Evolutionary conservation across 2,113 vertebrate genomes (phyloP).

Genomic region (Lagopus leucura): DNA sequence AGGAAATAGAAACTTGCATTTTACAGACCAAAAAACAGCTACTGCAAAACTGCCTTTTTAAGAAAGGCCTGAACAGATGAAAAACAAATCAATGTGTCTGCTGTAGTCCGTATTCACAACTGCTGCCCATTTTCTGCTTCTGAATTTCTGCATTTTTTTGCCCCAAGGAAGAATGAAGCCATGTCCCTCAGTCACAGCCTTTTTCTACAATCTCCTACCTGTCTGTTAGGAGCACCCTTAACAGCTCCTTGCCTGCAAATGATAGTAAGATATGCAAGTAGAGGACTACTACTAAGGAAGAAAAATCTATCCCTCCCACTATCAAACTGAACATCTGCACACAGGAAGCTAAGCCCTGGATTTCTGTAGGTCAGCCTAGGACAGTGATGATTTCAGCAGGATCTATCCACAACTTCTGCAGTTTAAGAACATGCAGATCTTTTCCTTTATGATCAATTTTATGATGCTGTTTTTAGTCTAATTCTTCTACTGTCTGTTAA

Average conservation of each 20-base stretch:
- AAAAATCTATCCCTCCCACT: neutral
- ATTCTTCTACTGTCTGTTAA: neutral
- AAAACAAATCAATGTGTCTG: conserved; percentile 12
- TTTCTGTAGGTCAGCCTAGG: neutral
- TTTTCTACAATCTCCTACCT: neutral
- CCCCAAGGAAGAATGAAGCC: neutral
- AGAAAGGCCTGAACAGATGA: neutral
- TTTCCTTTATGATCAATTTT: neutral
- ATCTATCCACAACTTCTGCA: neutral
- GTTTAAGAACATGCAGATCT: neutral
- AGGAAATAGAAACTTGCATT: neutral
- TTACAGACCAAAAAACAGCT: neutral
- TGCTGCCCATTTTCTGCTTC: neutral
- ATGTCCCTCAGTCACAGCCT: neutral
- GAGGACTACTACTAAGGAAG: neutral
- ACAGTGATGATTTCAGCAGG: neutral
- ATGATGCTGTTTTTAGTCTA: neutral
- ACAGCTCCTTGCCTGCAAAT: neutral
- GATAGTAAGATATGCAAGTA: neutral
- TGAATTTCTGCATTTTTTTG: neutral
- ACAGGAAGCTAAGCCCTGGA: neutral
- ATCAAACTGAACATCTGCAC: neutral
- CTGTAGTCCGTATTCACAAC: neutral
- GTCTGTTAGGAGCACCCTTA: neutral
- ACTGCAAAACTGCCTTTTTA: neutral